Base-by-base conservation (phyloP, 2,888 invertebrate genomes). In the Mimachlamys varia region DNA sequence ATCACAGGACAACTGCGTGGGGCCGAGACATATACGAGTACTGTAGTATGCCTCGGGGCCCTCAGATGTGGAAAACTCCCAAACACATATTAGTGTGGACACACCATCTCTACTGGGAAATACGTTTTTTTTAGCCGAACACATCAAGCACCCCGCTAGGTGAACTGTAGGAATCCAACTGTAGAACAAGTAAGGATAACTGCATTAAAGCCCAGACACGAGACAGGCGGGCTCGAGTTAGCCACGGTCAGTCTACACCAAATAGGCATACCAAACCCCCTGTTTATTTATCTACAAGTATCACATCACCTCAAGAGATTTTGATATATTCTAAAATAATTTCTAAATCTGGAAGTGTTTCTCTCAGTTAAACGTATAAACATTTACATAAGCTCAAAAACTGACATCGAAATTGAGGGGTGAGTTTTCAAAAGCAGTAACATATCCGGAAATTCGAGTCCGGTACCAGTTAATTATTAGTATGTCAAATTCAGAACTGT, bases 291-390 rank as follows among this genome's bases (percentile, higher is more conserved):
- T 88, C 88, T 76, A 49, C n/a, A 88, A 89, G 27, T 89, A 89
- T 90, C 90, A 89, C 55, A 88, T 89, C 49, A 76, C 55, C 90
- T 33, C 27, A 88, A 37, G 44, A 37, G 88, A 89, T 62, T 76
- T 87, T 62, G 89, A 89, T 89, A 62, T 91, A 50, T 91, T 91
- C 87, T 91, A 88, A 89, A 91, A 89, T 89, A 89, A 89, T 91
- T 88, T 53, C 76, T 58, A 91, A 49, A 49, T 50, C 88, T 88
- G 50, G 49, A 49, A 50, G n/a, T 22, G 12, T 49, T 53, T 88
- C 88, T 49, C 49, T 49, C n/a, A 19, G n/a, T 88, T 33, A 50
- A 13, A 76, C 27, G 27, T 10, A 15, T 76, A 76, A 76, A 76
- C 33, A 76, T 76, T 76, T 76, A 76, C 76, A 76, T 76, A 76